Base-by-base conservation (phyloP, 2,113 vertebrate genomes). In the Sus scrofa region DNA sequence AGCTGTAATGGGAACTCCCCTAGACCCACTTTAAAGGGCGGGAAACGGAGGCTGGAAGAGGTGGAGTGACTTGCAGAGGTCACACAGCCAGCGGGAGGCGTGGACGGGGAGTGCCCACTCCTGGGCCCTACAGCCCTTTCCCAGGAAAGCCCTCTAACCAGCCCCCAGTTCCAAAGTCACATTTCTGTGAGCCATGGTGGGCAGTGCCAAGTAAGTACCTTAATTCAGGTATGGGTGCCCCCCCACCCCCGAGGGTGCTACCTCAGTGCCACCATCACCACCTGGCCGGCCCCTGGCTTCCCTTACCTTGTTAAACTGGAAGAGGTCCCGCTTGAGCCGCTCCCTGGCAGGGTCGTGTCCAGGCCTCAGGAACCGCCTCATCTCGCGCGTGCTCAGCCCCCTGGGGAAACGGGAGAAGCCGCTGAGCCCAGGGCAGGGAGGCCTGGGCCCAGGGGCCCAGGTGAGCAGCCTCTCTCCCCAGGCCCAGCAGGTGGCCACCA, bases 311-410 rank as follows among this genome's bases (percentile, higher is more conserved):
- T 99, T 99, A 82, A 99, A 99, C 95, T 99, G 99, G 98, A 99
- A 99, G 74, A 99, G 99, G 92, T 99, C 99, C 1, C 99, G 99
- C 98, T 99, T 99, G 52, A 99, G 98, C 74, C 99, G 98, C 97
- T 99, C 99, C 97, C 99, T 98, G 6, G 99, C 98, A 92, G 99
- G 99, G 97, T 99, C 99, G 0, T 99, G 99, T 60, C 99, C 99
- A 0, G 99, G 98, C 97, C 99, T 98, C 95, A 99, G 99, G 98
- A 99, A 99, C 87, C 99, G 99, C 98, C 99, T 99, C 99, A 99
- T 99, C 97, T 98, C 99, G 98, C 96, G 97, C 7, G 75, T 30
- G 7, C 2, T 52, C 9, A 27, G 73, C 32, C 68, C 65, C 78
- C 96, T 97, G 27, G n/a, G 32, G 65, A 84, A 34, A 54, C 2